Evolutionary conservation across 2,888 invertebrate genomes (phyloP).

Genomic region (Andrena trimmerana): DNA sequence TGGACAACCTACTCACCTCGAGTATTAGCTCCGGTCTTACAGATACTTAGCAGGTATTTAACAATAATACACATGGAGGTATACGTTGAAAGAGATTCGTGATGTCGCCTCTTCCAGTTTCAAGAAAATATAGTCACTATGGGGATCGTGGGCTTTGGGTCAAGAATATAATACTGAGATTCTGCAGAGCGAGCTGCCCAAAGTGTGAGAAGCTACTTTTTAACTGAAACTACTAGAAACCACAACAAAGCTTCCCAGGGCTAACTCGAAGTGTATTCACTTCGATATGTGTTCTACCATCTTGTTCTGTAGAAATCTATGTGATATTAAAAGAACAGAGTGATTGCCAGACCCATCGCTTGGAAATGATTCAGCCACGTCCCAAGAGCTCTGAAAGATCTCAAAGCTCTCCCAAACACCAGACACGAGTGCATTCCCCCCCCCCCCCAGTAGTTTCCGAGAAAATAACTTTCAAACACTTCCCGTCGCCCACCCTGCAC

Average conservation of each 20-base stretch:
- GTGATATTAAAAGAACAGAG: too few species aligned
- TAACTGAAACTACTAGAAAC: neutral
- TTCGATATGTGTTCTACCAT: too few species aligned
- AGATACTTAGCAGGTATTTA: neutral
- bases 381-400: too few species aligned
- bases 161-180: constrained; percentile 7
- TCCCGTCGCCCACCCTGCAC: neutral
- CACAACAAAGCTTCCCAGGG: too few species aligned
- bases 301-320: too few species aligned
- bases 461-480: neutral
- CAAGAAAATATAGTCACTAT: neutral
- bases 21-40: neutral
- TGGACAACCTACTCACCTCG: neutral
- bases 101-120: neutral
- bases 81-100: neutral
- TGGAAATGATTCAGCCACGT: too few species aligned
- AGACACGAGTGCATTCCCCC: too few species aligned
- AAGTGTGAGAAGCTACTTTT: neutral
- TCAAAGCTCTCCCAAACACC: too few species aligned
- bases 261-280: too few species aligned
- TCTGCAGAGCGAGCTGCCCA: neutral
- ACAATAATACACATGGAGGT: neutral
- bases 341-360: too few species aligned
- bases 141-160: neutral
- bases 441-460: too few species aligned